Conservation (phyloP, 2,113 vertebrate species). For the Penelope pileata region DNA sequence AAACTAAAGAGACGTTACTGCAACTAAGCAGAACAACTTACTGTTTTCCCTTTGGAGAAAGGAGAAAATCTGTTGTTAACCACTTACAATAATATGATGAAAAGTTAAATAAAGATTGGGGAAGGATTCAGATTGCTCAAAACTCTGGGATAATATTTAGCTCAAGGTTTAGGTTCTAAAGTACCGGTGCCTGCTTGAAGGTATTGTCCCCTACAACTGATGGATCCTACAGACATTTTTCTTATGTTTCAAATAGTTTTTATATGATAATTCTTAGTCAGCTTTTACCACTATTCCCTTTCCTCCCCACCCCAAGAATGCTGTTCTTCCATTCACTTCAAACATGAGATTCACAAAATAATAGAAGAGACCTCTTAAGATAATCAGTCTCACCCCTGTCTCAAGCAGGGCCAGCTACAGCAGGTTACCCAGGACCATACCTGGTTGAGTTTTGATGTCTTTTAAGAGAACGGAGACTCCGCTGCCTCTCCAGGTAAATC, state of each 20-base stretch:
- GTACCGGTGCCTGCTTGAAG: not conserved
- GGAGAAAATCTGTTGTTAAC: not conserved
- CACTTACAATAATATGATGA: not conserved
- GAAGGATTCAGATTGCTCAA: not conserved
- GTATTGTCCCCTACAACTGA: too few relatives aligned
- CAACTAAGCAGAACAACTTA: not conserved
- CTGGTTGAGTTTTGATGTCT: too few relatives aligned
- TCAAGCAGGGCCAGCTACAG: too few relatives aligned
- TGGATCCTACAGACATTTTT: not conserved
- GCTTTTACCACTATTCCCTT: not conserved
- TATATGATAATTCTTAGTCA: not conserved
- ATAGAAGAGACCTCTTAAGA: too few relatives aligned
- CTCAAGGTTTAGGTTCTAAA: not conserved
- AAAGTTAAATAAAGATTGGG: not conserved
- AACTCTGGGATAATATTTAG: not conserved
- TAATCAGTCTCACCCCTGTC: too few relatives aligned
- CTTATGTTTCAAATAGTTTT: not conserved
- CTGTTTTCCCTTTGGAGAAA: not conserved
- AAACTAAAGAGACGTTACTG: not conserved
- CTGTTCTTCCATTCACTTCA: not conserved
- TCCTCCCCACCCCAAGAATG: too few relatives aligned
- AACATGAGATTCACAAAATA: not conserved
- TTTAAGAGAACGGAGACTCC: too few relatives aligned
- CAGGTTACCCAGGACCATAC: too few relatives aligned
- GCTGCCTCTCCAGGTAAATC: too few relatives aligned